These are phyloP conservation scores for Lytechinus pictus DNA, from an alignment of 35 echinoderm and acorn worm genomes.

Conservation along the genomic window DNA sequence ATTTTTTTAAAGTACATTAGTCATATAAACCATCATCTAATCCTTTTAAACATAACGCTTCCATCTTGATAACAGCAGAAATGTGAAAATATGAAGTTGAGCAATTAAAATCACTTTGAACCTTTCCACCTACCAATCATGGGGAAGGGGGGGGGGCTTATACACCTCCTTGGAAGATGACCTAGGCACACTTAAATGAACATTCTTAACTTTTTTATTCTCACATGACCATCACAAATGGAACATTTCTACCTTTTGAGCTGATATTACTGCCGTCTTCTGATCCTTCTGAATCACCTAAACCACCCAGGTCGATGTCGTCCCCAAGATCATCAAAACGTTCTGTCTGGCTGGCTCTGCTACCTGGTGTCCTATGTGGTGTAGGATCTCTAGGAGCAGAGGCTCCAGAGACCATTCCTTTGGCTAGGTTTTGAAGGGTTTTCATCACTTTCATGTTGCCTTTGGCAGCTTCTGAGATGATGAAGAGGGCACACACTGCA, in stretches of 20 bases:
- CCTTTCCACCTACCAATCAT: too few species aligned
- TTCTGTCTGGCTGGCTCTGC: neutral
- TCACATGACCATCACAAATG: too few species aligned
- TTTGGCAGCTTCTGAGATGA: constrained; percentile 86
- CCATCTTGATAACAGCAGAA: too few species aligned
- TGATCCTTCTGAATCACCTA: neutral
- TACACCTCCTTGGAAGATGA: too few species aligned
- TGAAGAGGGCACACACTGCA: constrained; percentile 78
- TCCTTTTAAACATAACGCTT: too few species aligned
- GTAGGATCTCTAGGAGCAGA: constrained; percentile 23
- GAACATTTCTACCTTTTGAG: neutral
- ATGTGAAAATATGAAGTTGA: too few species aligned
- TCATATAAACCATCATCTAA: too few species aligned
- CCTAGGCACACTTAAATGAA: too few species aligned
- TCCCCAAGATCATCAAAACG: neutral
- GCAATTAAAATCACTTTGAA: too few species aligned
- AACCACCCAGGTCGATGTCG: neutral
- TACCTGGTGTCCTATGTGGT: neutral
- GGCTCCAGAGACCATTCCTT: constrained; percentile 70
- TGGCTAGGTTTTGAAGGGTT: constrained; percentile 93
- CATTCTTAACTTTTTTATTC: too few species aligned
- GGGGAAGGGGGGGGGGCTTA: too few species aligned
- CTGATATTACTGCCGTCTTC: constrained; percentile 32
- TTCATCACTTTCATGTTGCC: constrained; percentile 77
- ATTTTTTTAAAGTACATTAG: too few species aligned